Base-by-base conservation (phyloP, 2,113 vertebrate genomes). In the Colistium nudipinnis region DNA sequence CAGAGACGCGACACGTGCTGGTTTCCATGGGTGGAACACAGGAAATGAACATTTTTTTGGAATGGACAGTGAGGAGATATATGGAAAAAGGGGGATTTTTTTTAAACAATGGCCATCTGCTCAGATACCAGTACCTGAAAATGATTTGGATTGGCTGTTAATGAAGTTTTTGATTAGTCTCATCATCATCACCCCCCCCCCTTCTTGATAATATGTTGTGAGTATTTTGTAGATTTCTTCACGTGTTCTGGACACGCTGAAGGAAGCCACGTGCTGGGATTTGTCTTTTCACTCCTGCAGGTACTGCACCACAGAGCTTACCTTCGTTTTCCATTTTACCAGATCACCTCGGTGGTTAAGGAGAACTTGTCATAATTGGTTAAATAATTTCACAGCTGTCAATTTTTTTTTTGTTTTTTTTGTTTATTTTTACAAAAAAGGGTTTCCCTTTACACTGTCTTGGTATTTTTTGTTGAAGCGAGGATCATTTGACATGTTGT, bases 381-480 rank as follows among this genome's bases (percentile, higher is more conserved):
- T n/a, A n/a, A 41, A 33, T 38, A 2, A 20, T 56, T 69, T 66
- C 72, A 54, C 38, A 75, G 72, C 36, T 28, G 41, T 20, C 0
- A 0, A 45, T 64, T 70, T 39, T 63, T 78, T 28, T 44, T 49
- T 35, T 63, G n/a, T n/a, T n/a, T 33, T 55, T 52, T 43, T 70
- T 36, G 36, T 78, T 79, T 70, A 71, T 76, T 83, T 88, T 88
- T 82, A 75, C 62, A 64, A 45, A 49, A n/a, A 71, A 55, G 30
- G 52, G 20, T 33, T 82, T 81, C 39, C 38, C 57, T 54, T 38
- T 25, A 8, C 20, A 27, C 22, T 3, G 25, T 25, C 22, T 56
- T 24, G 27, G 39, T 67, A 55, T 65, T 63, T n/a, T 83, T 76
- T 71, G 59, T 83, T 62, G 12, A 52, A 53, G 52, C 43, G 28